Conservation (phyloP, 2,797 vertebrate genomes). For the Neomorphus geoffroyi region DNA sequence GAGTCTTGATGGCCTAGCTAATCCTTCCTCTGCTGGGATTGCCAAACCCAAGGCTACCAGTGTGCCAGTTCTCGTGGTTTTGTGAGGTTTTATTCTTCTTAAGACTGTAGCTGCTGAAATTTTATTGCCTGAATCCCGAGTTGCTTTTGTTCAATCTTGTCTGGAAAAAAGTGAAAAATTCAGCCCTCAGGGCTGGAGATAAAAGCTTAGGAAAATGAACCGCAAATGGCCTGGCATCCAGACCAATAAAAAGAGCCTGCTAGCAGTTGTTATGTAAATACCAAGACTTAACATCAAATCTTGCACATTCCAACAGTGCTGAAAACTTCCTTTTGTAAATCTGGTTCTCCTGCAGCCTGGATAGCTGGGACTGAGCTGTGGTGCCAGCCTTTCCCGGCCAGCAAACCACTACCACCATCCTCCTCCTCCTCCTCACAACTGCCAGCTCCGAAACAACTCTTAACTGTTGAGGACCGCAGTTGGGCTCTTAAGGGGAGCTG, state of each 20-base stretch:
- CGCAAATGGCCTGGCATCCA: slow-evolving; percentile 7
- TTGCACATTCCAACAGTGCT: neutral
- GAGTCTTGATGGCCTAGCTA: neutral
- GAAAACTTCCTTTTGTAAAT: neutral
- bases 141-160: neutral
- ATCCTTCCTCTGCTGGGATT: neutral
- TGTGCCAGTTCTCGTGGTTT: neutral
- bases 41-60: neutral
- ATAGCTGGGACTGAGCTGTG: neutral
- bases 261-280: slow-evolving; percentile 22
- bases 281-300: slow-evolving; percentile 33
- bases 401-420: neutral
- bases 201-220: slow-evolving; percentile 25
- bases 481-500: neutral
- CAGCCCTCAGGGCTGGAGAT: neutral
- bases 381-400: neutral
- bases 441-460: neutral
- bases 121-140: neutral
- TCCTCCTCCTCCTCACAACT: neutral
- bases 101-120: neutral
- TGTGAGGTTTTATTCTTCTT: neutral
- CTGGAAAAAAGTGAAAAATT: neutral
- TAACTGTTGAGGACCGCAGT: fast-evolving
- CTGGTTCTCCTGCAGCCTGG: neutral
- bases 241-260: slow-evolving; percentile 4